These are phyloP conservation scores for Pterois miles DNA, from an alignment of 2,797 vertebrate genomes.

Conservation along the genomic window DNA sequence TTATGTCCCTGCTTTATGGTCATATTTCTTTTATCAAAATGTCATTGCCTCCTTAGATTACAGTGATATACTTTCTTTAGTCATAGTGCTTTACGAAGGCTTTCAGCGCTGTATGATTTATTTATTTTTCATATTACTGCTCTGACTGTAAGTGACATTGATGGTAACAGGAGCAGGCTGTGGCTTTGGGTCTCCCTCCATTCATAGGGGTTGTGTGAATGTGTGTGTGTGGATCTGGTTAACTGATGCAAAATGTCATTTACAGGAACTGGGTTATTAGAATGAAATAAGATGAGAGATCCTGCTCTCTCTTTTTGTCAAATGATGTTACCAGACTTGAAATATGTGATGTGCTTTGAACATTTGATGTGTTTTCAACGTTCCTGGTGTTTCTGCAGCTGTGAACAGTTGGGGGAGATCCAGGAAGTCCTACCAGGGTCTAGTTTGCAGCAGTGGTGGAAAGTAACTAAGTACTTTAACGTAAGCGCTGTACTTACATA, in stretches of 20 bases:
- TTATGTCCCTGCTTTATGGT: not conserved
- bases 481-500: no score
- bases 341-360: slow-evolving; percentile 15
- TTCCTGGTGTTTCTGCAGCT: slow-evolving; percentile 32
- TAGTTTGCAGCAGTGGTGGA: not conserved
- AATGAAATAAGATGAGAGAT: slow-evolving; percentile 37
- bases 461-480: no score
- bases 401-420: slow-evolving; percentile 15
- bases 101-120: slow-evolving; percentile 24
- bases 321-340: slow-evolving; percentile 16
- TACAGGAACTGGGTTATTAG: slow-evolving; percentile 10
- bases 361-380: not conserved
- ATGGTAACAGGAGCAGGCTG: slow-evolving; percentile 34
- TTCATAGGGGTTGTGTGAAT: not conserved
- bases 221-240: slow-evolving; percentile 12
- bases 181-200: slow-evolving; percentile 17
- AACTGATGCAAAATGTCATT: slow-evolving; percentile 37
- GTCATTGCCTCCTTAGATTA: not conserved
- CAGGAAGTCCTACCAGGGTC: not conserved
- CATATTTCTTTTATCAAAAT: not conserved
- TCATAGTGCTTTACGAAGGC: not conserved
- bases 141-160: slow-evolving; percentile 27
- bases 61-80: not conserved
- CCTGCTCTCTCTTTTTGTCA: not conserved
- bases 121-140: slow-evolving; percentile 9